Base-by-base conservation (phyloP, 2,113 vertebrate species). In the Falco punctatus region DNA sequence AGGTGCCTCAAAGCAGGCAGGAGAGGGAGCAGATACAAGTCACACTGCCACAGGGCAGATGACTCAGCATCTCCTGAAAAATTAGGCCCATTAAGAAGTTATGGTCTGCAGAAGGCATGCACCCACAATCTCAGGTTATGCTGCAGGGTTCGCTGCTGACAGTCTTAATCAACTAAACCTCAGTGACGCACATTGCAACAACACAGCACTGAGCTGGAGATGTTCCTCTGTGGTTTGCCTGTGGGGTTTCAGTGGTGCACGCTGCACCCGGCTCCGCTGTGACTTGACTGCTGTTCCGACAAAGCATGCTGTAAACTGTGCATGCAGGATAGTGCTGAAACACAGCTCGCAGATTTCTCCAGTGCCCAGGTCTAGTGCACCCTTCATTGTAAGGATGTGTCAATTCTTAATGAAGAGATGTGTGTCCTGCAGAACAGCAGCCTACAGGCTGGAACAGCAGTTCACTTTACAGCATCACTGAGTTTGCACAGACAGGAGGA, bases 231-330 rank as follows among this genome's bases (percentile, higher is more conserved):
- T 1, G 28, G 15, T 38, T 42, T 19, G 32, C 16, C n/a, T 24
- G 46, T 2, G 21, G 14, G 28, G 19, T 42, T 54, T 16, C 42
- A 28, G 40, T 0, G 9, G 11, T 22, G 38, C 48, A 35, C 0
- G 0, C 40, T 49, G 51, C 18, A 16, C 27, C 54, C 9, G 0
- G 49, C n/a, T 69, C 57, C 1, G 0, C 3, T 13, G n/a, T 6
- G 32, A 85, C 44, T 15, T 1, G 2, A 6, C 61, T 30, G 52
- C 66, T 71, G 21, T 13, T 71, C 38, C 2, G 3, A 38, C 58
- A 42, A 11, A 80, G 33, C 17, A 13, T 3, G 27, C 67, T 84
- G 48, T 23, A 23, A 69, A 69, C 0, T 0, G 23, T 5, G 20
- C 5, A 5, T 3, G 33, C 51, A 67, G 33, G 52, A 11, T 2